These are phyloP conservation scores for Ammospiza caudacuta DNA, from an alignment of 2,113 vertebrate genomes.

Conservation along the genomic window DNA sequence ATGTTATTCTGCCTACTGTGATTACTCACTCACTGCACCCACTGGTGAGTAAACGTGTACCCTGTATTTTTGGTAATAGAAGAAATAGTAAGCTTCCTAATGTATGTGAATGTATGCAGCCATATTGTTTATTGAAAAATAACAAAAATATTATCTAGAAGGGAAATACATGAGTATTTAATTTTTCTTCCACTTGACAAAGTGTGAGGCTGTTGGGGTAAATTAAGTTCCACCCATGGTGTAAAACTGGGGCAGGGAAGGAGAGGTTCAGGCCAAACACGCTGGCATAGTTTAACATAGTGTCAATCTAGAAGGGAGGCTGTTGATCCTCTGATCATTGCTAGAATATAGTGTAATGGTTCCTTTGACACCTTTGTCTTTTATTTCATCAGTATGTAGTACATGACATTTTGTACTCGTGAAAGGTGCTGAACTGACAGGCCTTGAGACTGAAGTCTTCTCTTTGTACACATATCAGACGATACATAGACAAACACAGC, in stretches of 20 bases:
- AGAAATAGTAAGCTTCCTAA: neutral
- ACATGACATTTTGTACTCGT: slow-evolving; percentile 65
- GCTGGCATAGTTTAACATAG: slow-evolving; percentile 41
- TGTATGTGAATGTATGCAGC: neutral
- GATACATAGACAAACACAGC: slow-evolving; percentile 39
- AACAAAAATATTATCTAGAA: neutral
- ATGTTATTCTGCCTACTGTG: neutral
- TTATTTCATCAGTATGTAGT: slow-evolving; percentile 67
- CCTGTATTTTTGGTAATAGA: neutral
- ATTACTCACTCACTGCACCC: neutral
- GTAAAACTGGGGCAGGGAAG: neutral
- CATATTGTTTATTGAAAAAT: neutral
- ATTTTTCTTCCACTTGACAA: neutral
- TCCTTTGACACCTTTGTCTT: slow-evolving; percentile 71
- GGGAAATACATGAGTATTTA: neutral
- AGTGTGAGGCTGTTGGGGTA: neutral
- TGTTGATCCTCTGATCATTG: slow-evolving; percentile 65
- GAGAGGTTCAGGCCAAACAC: slow-evolving; percentile 7
- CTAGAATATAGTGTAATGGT: slow-evolving; percentile 62
- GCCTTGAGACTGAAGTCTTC: slow-evolving; percentile 62
- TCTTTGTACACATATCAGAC: slow-evolving; percentile 65
- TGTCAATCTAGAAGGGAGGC: slow-evolving; percentile 50
- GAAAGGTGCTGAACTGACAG: slow-evolving; percentile 72
- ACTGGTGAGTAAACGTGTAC: neutral
- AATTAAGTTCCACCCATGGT: neutral